Evolutionary conservation across 2,797 vertebrate genomes (phyloP), one percentile per base, ranked within the genome.

Genomic region (Zonotrichia albicollis): DNA sequence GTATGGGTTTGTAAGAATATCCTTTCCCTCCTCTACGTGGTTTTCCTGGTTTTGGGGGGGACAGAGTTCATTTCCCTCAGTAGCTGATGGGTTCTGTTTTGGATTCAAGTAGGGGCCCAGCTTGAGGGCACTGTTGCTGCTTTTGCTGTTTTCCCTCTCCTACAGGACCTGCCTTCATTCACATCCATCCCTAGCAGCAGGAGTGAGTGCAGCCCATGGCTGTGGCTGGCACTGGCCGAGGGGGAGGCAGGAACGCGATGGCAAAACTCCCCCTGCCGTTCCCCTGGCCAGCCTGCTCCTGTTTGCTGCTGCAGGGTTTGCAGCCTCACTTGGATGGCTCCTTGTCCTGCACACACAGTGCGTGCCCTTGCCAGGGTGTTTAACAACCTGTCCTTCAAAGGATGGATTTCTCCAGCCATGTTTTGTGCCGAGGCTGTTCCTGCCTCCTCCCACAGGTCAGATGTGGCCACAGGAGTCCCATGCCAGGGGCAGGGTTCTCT

Each of bases 381-480:
- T 34, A 66, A 60, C 54, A 50, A 15, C 36, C 55, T 54, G 9
- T 27, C 70, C 87, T 66, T 51, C 26, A 62, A 90, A 76, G 48
- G 22, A 5, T 16, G 54, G 67, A 45, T 70, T 84, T 79, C 73
- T 88, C 38, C 67, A 61, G 58, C 62, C 26, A 0, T 38, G 50
- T 67, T 48, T 9, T 23, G 42, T 70, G 27, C 53, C 0, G 0
- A 70, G 48, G 45, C 10, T 0, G 0, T 43, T 79, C 32, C 64
- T 82, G 43, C 36, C 38, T 65, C 48, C 38, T 64, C 40, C 27
- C 8, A 2, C 53, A 65, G 71, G 51, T 73, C 34, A 51, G 67
- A 14, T 2, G 21, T 32, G 57, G 46, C 71, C 0, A 0, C 38
- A 60, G 55, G 36, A 29, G 16, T 50, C 6, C 34, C 0, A 0